Base-by-base conservation (phyloP, 1,140 invertebrate species). In the Archivesica marissinica region DNA sequence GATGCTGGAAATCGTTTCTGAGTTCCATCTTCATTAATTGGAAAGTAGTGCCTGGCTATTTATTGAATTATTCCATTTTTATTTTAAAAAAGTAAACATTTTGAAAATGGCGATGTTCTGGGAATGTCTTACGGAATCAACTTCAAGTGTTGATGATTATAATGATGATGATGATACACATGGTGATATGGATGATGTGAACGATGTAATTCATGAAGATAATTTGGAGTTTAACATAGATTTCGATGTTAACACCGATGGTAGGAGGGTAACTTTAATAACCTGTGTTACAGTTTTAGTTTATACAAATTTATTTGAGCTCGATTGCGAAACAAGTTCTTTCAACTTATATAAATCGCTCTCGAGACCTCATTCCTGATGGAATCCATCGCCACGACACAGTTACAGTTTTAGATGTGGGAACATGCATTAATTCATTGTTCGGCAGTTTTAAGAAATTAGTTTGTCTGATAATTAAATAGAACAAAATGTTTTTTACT, bases 61-160 rank as follows among this genome's bases (percentile, higher is more conserved):
- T 59, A 59, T 59, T 59, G 56, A 59, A 59, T 59, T 59, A 30
- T 59, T n/a, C 13, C 1, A 59, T 23, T 28, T 59, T 11, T 59
- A 9, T 11, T 17, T 9, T 59, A 30, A 59, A 28, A 30, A 28
- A 25, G 17, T 44, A 70, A 66, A 70, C 47, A 44, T 47, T 23
- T 7, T 47, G 6, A 47, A 47, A 23, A 70, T 70, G 66, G 66
- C 1, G 2, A 9, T 4, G 20, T 38, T 47, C 28, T n/a, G 33
- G 20, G 47, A 70, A 47, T 68, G 1, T 68, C 3, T 68, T 3
- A 70, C 44, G 66, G 66, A 70, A 47, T 47, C 28, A 9, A 70
- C 39, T 9, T 41, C n/a, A 9, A 30, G 20, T 28, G 7, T 11
- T 64, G 11, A 28, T 64, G 35, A 28, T 64, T 15, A 64, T 30